A percentile compares a stretch with the other conserved stretches of the same genome.
phyloP scores from a whole-genome alignment of 1,140 invertebrate genomes.

The Cheumatopsyche charites region DNA sequence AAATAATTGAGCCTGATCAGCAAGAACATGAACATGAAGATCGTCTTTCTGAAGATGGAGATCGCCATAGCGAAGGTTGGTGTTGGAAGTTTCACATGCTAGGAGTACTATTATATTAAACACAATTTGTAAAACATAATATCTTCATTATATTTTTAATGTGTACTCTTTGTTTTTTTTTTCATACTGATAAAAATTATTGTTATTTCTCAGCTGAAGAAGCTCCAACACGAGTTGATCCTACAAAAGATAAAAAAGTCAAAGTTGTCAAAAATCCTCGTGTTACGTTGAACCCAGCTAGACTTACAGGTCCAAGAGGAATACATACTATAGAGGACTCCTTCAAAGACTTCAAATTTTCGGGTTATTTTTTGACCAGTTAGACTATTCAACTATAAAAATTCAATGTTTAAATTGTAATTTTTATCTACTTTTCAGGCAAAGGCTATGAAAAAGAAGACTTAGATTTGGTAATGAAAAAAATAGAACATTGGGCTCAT shows the following conservation, averaged over 20 bases:
- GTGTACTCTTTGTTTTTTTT: background rate
- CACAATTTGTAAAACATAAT: no score
- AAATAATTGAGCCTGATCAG: constrained; percentile 56
- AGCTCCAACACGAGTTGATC: constrained; percentile 57
- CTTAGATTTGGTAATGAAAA: constrained; percentile 79
- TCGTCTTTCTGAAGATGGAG: constrained; percentile 44
- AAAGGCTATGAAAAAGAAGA: constrained; percentile 85
- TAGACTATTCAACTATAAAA: background rate
- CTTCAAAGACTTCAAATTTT: constrained; percentile 83
- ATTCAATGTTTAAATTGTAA: background rate
- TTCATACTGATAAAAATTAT: background rate
- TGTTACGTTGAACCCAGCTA: constrained; percentile 73
- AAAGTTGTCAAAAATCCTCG: constrained; percentile 69
- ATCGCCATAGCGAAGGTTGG: constrained; percentile 48
- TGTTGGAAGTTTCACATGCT: no score
- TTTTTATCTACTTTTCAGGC: constrained; percentile 48
- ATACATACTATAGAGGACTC: constrained; percentile 76
- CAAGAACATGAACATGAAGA: constrained; percentile 51
- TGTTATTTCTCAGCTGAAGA: constrained; percentile 51
- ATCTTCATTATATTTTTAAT: no score
- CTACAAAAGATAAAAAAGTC: constrained; percentile 56
- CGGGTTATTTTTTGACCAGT: constrained; percentile 61
- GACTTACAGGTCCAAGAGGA: constrained; percentile 77
- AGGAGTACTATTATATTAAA: no score
- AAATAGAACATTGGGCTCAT: constrained; percentile 91